Conservation (phyloP, 1,140 invertebrate species). For the Sminthurides bifidus region DNA sequence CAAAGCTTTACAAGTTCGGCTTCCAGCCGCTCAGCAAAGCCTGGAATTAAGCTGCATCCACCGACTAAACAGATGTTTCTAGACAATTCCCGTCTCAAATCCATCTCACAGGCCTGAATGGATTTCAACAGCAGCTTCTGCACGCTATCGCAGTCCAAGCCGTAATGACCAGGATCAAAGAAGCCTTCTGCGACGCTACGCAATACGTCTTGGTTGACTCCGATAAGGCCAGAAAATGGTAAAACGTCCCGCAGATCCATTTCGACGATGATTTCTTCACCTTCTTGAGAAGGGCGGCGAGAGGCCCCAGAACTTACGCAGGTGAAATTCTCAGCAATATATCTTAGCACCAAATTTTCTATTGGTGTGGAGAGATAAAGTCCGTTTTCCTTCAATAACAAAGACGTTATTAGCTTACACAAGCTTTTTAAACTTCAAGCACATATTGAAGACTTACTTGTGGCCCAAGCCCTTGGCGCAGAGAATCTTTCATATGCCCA, state of each 20-base stretch:
- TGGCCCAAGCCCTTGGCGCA: conserved; percentile 29
- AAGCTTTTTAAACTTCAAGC: too few species aligned
- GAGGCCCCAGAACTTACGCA: conserved; percentile 13
- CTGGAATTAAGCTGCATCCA: conserved; percentile 48
- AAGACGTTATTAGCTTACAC: too few species aligned
- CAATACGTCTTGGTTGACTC: conserved; percentile 37
- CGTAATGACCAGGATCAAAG: conserved; percentile 50
- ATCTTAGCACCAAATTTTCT: conserved; percentile 28
- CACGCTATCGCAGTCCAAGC: conserved; percentile 47
- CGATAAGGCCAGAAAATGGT: conserved; percentile 27
- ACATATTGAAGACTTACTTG: conserved; percentile 26
- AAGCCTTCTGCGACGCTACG: conserved; percentile 47
- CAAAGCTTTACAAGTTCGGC: conserved; percentile 45
- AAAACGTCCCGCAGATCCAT: conserved; percentile 31
- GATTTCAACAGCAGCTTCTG: conserved; percentile 48
- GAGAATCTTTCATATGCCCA: conserved; percentile 23
- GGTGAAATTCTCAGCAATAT: conserved; percentile 30
- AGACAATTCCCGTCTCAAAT: conserved; percentile 44
- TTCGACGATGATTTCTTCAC: conserved; percentile 30
- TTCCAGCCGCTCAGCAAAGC: conserved; percentile 48
- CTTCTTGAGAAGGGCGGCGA: conserved; percentile 25
- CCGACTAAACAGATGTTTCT: conserved; percentile 42
- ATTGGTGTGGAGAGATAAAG: conserved; percentile 27
- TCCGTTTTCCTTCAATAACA: conserved; percentile 25
- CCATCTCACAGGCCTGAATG: conserved; percentile 46